Evolutionary conservation across 2,797 vertebrate species (phyloP), one percentile per base, ranked within the genome.

Genomic region (Hemibagrus guttatus): DNA sequence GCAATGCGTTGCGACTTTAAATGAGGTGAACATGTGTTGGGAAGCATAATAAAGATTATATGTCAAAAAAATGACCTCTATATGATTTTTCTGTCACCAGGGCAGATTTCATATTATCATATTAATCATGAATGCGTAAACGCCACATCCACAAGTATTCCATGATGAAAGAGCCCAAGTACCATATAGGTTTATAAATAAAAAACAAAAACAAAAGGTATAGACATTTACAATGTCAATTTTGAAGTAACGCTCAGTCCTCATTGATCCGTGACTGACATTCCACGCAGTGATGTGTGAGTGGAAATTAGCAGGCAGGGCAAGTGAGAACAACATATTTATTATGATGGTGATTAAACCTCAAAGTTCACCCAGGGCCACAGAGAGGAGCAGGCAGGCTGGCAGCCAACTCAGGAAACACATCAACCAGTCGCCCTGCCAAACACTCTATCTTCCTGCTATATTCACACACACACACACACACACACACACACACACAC

Each of bases 321-420:
- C 5, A 46, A 58, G 61, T 84, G 61, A 58, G 64, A 87, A 80
- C 42, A n/a, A 84, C 52, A 79, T 59, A 79, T 79, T 83, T 87
- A 84, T 83, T 78, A 87, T 87, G 81, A 76, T 85, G 71, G 74
- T 68, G 71, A 85, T 79, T 64, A 71, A 83, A 86, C 75, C 85
- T 78, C 63, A 87, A 72, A 86, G 84, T 89, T 90, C 88, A 88
- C 78, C 42, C 28, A 56, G 71, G 84, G 89, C 81, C 82, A 81
- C 4, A 71, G 46, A 85, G 84, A 82, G 61, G 76, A 85, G 63
- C 85, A 85, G 83, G 85, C 85, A 80, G 88, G 87, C 69, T 58
- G 68, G 78, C 80, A n/a, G 86, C 88, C 89, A 90, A 87, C 54
- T 88, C 69, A 89, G 87, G 88, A 88, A 88, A 63, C 66, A 46